phyloP scores from a whole-genome alignment of 2,888 invertebrate genomes.

The Junonia oenone region DNA sequence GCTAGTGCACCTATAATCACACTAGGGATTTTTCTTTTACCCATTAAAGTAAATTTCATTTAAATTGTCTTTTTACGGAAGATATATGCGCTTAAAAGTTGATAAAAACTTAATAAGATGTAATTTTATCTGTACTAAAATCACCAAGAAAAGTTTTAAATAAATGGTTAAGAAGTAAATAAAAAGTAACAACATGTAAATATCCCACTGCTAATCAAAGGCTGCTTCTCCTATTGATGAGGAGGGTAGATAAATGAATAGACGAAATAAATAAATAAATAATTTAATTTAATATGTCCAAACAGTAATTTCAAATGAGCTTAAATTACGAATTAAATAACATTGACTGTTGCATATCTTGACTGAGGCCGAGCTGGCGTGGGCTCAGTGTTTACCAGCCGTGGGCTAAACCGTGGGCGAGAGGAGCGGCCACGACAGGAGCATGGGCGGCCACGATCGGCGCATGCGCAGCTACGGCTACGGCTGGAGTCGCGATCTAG shows the following conservation, averaged over 20 bases:
- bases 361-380: conserved; percentile 36
- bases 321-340: conserved; percentile 44
- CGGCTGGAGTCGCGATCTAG: conserved; percentile 61
- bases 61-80: not conserved
- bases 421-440: conserved; percentile 38
- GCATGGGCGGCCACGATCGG: conserved; percentile 45
- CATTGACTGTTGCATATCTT: conserved; percentile 60
- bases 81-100: not conserved
- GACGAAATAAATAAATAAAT: not conserved
- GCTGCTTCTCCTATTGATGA: no score
- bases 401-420: conserved; percentile 58
- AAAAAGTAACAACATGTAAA: no score
- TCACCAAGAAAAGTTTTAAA: no score
- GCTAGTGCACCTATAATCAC: not conserved
- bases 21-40: not conserved
- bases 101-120: not conserved
- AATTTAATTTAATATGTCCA: conserved; percentile 18
- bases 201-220: no score
- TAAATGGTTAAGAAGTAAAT: no score
- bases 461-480: conserved; percentile 52
- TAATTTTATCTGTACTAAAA: no score
- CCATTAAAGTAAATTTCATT: not conserved
- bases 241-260: not conserved
- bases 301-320: conserved; percentile 12
- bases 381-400: conserved; percentile 53